Base-by-base conservation (phyloP, 92 coral and sea anemone genomes). In the Zoanthus gigantus region DNA sequence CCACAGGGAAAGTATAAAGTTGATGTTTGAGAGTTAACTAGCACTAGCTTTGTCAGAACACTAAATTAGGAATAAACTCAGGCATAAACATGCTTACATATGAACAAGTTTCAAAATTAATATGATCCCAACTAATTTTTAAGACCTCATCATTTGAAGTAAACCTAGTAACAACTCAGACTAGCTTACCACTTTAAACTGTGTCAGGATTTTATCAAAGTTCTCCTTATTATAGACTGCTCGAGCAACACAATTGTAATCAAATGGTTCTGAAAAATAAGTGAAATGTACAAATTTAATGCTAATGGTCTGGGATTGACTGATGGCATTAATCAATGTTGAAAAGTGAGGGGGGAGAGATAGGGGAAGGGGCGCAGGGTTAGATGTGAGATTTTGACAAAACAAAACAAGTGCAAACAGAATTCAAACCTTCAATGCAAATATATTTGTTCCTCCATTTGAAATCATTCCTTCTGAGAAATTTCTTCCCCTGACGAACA, bases 241-340 rank as follows among this genome's bases (percentile, higher is more conserved):
- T 86, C 96, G 91, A 12, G 99, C 93, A 6, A 97, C 99, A 92
- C 94, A 90, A 83, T 96, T 95, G 3, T 88, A 90, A 76, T 97
- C 99, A 88, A 97, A 97, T 7, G 99, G 99, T 72, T 97, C 99
- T 96, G 93, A 29, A 78, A 83, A 54, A 67, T 0, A 87, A 1
- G 18, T 46, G 2, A 13, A 69, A 31, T 9, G 13, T 4, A n/a
- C 1, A 17, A 63, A 17, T n/a, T 5, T 60, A 13, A 13, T 13
- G 9, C 17, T 7, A 50, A 50, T 50, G 56, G 56, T 50, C 56
- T 50, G 12, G 10, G 56, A 50, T 7, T 11, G 12, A 3, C 56
- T 50, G 42, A 37, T 50, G 52, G 56, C 56, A 7, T 2, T 50
- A 1, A 50, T 50, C 12, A 50, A 50, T 50, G 56, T 50, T 50